Base-by-base conservation (phyloP, 2,888 invertebrate species). In the Acrocyrtus sp. region DNA sequence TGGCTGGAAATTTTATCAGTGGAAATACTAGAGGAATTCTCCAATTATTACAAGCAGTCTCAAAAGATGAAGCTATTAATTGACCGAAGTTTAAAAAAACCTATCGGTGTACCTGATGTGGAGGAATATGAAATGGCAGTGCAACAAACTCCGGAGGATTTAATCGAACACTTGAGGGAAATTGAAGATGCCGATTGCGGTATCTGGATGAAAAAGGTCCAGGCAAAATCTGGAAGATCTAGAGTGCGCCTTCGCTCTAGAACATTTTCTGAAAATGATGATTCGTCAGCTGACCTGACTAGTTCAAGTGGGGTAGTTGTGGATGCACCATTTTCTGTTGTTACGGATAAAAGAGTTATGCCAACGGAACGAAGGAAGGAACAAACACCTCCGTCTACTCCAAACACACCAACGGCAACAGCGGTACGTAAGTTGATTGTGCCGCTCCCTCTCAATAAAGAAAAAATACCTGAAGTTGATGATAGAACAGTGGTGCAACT, bases 1-100 rank as follows among this genome's bases (percentile, higher is more conserved):
- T 85, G 87, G 29, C 84, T 94, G 58, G 91, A 92, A 74, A 84
- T 86, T 17, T 83, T 93, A 66, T 89, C 90, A 74, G 85, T 88
- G 1, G 85, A 86, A 0, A 84, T 90, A 0, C 83, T 94, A 26
- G 86, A 87, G 50, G 90, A 90, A 48, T 86, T 94, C 19, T 89
- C 90, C 2, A 85, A 85, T 3, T 90, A 90, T 83, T 93, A 94
- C 82, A 87, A 60, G 12, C n/a, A 21, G 2, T 43, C 34, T 26
- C 70, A 72, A 17, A 21, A 48, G 2, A 17, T 21, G 6, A 68
- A 68, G 8, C 26, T 60, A 22, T 22, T n/a, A 21, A 41, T 53
- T 89, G 89, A 86, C 8, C 22, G 53, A 24, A 21, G 50, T 0
- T 17, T 48, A 10, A 24, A 27, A 6, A 39, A 24, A 45, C 61